A percentile compares a stretch with the other conserved stretches of the same genome.
phyloP scores from a whole-genome alignment of 2,888 invertebrate species.

The Nomada fabriciana region DNA sequence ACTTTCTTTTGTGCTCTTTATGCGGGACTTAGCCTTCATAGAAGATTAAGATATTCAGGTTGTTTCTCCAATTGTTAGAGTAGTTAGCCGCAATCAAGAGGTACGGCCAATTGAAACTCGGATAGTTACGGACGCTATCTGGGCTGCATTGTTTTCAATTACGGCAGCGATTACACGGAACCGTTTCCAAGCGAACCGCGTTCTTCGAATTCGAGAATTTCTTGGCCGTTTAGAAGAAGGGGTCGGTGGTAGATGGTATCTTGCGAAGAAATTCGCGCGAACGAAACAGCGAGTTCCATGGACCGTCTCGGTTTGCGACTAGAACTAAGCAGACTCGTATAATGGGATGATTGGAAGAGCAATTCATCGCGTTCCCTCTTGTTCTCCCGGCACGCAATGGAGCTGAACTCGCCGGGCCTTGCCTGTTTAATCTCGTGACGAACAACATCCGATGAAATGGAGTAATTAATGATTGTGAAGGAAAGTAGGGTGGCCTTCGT shows the following conservation, averaged over 20 bases:
- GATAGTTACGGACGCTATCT: neutral
- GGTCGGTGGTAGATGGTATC: neutral
- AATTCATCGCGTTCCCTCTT: conserved; percentile 77
- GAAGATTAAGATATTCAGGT: neutral
- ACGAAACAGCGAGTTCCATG: conserved; percentile 49
- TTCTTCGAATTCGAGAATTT: conserved; percentile 21
- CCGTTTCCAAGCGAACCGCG: neutral
- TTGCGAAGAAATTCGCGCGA: conserved; percentile 40
- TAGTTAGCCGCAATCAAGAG: neutral
- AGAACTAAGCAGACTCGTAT: conserved; percentile 59
- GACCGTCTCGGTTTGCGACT: conserved; percentile 24
- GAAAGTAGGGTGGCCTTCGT: neutral
- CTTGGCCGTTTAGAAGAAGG: neutral
- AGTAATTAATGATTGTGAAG: conserved; percentile 60
- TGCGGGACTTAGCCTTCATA: no score
- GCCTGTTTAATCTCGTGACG: conserved; percentile 64
- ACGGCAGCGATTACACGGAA: conserved; percentile 19
- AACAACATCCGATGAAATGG: conserved; percentile 61
- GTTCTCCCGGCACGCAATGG: conserved; percentile 64
- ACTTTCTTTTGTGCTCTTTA: no score
- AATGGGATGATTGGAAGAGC: conserved; percentile 79
- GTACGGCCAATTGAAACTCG: conserved; percentile 8
- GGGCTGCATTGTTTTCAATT: conserved; percentile 9
- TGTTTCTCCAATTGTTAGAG: neutral
- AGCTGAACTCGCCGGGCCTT: conserved; percentile 51